These are phyloP conservation scores for Psilanteris sp. DNA, from an alignment of 1,140 invertebrate genomes.

Conservation along the genomic window DNA sequence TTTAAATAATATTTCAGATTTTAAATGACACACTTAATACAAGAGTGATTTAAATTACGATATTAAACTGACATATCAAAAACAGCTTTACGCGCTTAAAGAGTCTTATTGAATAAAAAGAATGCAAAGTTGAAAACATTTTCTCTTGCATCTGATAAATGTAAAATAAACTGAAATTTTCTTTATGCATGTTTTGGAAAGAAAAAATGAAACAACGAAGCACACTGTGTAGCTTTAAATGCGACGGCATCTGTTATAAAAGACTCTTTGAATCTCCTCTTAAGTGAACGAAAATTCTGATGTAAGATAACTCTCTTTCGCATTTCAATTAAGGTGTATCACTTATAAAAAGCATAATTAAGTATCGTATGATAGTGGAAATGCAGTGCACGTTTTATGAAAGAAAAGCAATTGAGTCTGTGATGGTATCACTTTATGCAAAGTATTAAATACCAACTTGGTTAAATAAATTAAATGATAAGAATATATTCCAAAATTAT, in stretches of 20 bases:
- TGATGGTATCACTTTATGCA: conserved; percentile 19
- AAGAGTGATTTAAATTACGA: too few species aligned
- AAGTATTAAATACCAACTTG: conserved; percentile 12
- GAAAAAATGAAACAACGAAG: conserved; percentile 20
- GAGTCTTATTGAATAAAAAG: too few species aligned
- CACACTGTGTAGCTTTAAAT: conserved; percentile 9
- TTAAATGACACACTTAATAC: too few species aligned
- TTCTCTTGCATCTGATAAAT: too few species aligned
- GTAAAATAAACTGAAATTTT: too few species aligned
- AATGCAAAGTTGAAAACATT: too few species aligned
- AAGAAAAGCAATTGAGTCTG: conserved; percentile 9
- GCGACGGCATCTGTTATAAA: conserved; percentile 11
- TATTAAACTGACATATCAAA: too few species aligned
- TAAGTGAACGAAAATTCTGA: conserved; percentile 24
- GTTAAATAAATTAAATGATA: conserved; percentile 37
- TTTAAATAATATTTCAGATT: too few species aligned
- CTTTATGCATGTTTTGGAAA: too few species aligned
- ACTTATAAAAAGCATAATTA: conserved; percentile 36
- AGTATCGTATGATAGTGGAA: conserved; percentile 34
- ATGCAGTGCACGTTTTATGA: conserved; percentile 20
- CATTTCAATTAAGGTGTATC: conserved; percentile 29
- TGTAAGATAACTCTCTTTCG: conserved; percentile 32
- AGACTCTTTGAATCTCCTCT: conserved; percentile 23
- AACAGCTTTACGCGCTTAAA: too few species aligned
- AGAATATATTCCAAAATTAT: conserved; percentile 42